Percentiles rank a stretch among this genome's conserved stretches.
Conservation (phyloP, 2,888 invertebrate genomes). For the Stenichneumon culpator region DNA sequence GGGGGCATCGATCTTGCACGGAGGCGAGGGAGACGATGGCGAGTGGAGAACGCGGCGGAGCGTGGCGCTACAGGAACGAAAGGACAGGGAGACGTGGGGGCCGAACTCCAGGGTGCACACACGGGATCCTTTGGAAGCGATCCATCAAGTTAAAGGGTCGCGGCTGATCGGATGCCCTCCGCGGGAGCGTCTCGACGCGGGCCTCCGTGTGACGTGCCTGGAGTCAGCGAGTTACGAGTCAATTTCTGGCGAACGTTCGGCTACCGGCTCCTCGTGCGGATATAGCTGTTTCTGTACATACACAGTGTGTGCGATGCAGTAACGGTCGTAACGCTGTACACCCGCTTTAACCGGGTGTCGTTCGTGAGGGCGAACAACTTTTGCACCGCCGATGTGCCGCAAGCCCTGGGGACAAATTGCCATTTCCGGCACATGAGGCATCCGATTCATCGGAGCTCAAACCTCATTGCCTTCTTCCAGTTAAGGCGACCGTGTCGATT, state of each 20-base stretch:
- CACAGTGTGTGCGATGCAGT: background rate
- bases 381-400: background rate
- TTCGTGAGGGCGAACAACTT: background rate
- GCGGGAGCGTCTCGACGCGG: background rate
- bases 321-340: background rate
- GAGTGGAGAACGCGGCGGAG: background rate
- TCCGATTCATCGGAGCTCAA: too few relatives aligned
- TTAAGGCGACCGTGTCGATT: too few relatives aligned
- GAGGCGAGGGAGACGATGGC: background rate
- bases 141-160: constrained; percentile 71
- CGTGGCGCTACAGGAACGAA: constrained; percentile 13
- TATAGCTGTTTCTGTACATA: background rate
- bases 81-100: constrained; percentile 16
- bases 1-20: constrained; percentile 15
- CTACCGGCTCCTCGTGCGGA: background rate
- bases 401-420: too few relatives aligned
- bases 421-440: too few relatives aligned
- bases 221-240: constrained; percentile 70
- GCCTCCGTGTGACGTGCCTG: constrained; percentile 53
- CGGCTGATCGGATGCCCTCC: constrained; percentile 51
- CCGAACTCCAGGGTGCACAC: constrained; percentile 42
- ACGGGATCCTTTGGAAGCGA: constrained; percentile 63
- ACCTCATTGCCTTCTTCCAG: too few relatives aligned
- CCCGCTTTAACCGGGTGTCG: background rate
- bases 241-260: constrained; percentile 63